Percentiles rank a stretch among this genome's conserved stretches.
Conservation (phyloP, 1,140 invertebrate species). For the Dinoponera quadriceps region DNA sequence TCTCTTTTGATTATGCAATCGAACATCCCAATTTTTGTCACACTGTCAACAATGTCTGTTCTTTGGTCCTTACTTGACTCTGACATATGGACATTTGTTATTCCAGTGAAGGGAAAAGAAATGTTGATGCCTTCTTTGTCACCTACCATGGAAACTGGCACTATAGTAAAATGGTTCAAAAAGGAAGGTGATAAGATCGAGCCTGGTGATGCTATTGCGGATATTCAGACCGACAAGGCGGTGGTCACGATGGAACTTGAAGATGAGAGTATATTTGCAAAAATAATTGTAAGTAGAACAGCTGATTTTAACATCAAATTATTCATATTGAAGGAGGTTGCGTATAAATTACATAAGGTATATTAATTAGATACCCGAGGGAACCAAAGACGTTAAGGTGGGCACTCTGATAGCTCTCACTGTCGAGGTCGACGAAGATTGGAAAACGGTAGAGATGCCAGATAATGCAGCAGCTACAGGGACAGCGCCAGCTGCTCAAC, state of each 20-base stretch:
- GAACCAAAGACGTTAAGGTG: slow-evolving; percentile 87
- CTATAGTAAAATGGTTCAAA: slow-evolving; percentile 98
- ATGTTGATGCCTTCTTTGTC: slow-evolving; percentile 94
- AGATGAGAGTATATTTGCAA: slow-evolving; percentile 98
- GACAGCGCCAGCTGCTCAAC: slow-evolving; percentile 1
- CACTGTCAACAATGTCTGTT: slow-evolving; percentile 3
- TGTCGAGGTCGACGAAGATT: slow-evolving; percentile 89
- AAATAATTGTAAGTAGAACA: slow-evolving; percentile 88
- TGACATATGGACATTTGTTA: slow-evolving; percentile 37
- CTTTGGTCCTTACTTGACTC: background rate
- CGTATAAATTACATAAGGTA: background rate
- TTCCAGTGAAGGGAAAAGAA: slow-evolving; percentile 81
- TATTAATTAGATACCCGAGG: slow-evolving; percentile 84
- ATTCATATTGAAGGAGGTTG: background rate
- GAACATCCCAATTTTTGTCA: slow-evolving; percentile 26
- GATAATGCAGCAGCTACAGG: slow-evolving; percentile 47
- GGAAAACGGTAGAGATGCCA: slow-evolving; percentile 86
- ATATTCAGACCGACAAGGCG: slow-evolving; percentile 99
- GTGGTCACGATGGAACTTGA: slow-evolving; percentile 99
- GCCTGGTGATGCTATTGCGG: slow-evolving; percentile 95
- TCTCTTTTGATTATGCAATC: slow-evolving; percentile 74
- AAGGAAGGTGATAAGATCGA: slow-evolving; percentile 95
- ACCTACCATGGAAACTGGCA: slow-evolving; percentile 99
- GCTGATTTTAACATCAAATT: background rate
- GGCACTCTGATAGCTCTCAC: slow-evolving; percentile 89